phyloP scores from a whole-genome alignment of 2,113 vertebrate species.

The Desmodus rotundus region DNA sequence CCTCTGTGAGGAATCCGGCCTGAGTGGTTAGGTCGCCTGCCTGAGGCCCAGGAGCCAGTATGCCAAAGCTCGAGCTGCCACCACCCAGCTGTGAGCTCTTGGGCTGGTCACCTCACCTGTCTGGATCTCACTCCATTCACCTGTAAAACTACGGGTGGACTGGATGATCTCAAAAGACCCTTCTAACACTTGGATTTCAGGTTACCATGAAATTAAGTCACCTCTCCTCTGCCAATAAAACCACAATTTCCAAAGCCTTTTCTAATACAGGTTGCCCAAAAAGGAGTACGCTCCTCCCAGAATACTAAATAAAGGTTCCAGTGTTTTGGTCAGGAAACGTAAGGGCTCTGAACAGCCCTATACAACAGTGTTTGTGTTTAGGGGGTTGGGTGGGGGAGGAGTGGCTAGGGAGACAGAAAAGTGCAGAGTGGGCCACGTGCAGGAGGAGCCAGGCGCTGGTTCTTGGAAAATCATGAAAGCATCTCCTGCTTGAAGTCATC shows the following conservation, averaged over 20 bases:
- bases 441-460: not conserved
- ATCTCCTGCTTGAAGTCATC: constrained; percentile 37
- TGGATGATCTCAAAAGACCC: not conserved
- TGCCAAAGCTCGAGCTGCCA: not conserved
- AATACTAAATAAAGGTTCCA: not conserved
- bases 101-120: not conserved
- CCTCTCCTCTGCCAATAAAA: not conserved
- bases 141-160: not conserved
- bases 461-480: constrained; percentile 43
- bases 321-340: constrained; percentile 3
- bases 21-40: not conserved
- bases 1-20: not conserved
- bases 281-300: not conserved
- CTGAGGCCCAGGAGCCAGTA: not conserved
- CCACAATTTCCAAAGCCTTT: not conserved
- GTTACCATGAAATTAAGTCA: constrained; percentile 1
- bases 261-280: not conserved
- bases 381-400: accelerated
- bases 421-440: not conserved
- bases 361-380: not conserved
- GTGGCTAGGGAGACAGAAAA: not conserved
- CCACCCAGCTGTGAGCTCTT: not conserved
- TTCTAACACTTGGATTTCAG: not conserved
- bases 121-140: not conserved
- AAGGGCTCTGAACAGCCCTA: not conserved